Conservation (phyloP, 2,113 vertebrate genomes). For the Xyrauchen texanus region DNA sequence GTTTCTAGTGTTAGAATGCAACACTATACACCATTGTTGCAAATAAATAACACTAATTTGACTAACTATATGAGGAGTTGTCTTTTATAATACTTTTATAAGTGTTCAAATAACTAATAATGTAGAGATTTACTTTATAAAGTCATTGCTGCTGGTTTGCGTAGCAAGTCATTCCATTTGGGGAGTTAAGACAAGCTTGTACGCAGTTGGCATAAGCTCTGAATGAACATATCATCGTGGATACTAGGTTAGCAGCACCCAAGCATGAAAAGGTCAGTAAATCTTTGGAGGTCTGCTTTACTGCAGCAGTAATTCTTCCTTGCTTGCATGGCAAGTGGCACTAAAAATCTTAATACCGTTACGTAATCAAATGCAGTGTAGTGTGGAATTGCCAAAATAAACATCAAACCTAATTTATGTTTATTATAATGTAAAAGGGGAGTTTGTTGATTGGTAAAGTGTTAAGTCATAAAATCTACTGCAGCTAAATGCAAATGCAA, state of each 20-base stretch:
- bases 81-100: no score
- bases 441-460: no score
- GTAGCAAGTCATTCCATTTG: neutral
- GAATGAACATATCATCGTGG: conserved; percentile 18
- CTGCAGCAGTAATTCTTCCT: neutral
- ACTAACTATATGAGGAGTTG: no score
- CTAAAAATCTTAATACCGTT: neutral
- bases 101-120: no score
- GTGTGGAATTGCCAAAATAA: neutral
- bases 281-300: neutral
- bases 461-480: no score
- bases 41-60: no score
- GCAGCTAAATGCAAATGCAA: no score
- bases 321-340: neutral
- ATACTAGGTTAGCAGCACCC: neutral
- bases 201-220: conserved; percentile 4
- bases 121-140: no score
- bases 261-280: neutral
- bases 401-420: neutral
- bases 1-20: no score
- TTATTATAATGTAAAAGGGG: no score
- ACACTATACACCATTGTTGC: no score
- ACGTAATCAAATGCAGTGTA: neutral
- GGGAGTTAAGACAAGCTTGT: neutral
- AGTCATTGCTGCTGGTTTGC: no score